Base-by-base conservation (phyloP, 2,888 invertebrate genomes). In the Philhelius pedissequus region DNA sequence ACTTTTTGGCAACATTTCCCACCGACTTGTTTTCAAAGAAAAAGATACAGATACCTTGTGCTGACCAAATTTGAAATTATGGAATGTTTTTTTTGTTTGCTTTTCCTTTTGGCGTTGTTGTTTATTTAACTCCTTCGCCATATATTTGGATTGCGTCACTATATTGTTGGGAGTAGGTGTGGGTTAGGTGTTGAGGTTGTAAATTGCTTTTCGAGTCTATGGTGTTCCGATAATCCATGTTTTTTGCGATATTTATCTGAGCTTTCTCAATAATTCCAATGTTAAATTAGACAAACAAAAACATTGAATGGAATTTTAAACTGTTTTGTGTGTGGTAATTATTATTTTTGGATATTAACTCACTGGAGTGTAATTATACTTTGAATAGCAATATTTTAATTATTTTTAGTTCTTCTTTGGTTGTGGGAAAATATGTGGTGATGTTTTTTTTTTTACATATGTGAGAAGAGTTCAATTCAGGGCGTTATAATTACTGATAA, bases 91-190 rank as follows among this genome's bases (percentile, higher is more conserved):
- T 56, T 62, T 22, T 73, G 0, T 30, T 13, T 15, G n/a, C n/a
- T n/a, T n/a, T n/a, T n/a, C n/a, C n/a, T 22, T 45, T 9, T 48
- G 25, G n/a, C 25, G 7, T 9, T 30, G 32, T 32, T 38, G 35
- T 62, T 62, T 27, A 35, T 62, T 60, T 54, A 40, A 8, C 66
- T 38, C 43, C 48, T 71, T 71, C 32, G 11, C 20, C 62, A 79
- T 52, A 79, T 52, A 78, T 30, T 64, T 38, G 22, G 38, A 79
- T 83, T 83, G 83, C 74, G 74, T 79, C 83, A 83, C 73, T 78
- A 58, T 38, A 60, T 40, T 50, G 66, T 70, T n/a, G n/a, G 54
- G 78, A 35, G 18, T 32, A 56, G 35, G 83, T 79, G 83, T 79
- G 83, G 78, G 70, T 27, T 40, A 11, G 48, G 20, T 48, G 22